Base-by-base conservation (phyloP, 2,888 invertebrate species). In the Parascotia fuliginaria region DNA sequence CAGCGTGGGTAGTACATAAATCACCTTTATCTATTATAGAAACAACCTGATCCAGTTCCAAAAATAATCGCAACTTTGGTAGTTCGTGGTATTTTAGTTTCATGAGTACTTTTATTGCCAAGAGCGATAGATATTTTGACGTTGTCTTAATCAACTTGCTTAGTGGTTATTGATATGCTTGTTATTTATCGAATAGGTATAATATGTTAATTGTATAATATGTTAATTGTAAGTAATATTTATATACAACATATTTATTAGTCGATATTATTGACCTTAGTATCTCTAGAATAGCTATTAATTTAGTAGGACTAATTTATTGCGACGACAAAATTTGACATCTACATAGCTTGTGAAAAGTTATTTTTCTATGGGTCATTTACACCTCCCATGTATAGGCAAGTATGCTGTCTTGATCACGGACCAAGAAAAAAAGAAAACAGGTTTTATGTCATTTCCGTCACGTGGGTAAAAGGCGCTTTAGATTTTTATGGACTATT, bases 101-200 rank as follows among this genome's bases (percentile, higher is more conserved):
- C n/a, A n/a, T n/a, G n/a, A 28, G 1, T 28, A 31, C 7, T 31
- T 31, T 0, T 59, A 40, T 37, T 14, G 27, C 32, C 29, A 37
- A 42, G 28, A 24, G 28, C 43, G 1, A 28, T 48, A 27, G 14
- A 13, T 13, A 14, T 46, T 47, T 55, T 9, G 43, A 31, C 24
- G 5, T 24, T 40, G 34, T 38, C 27, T 15, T 31, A 39, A 42
- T 42, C 37, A 38, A 39, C 14, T 46, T 40, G 54, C 54, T 45
- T 62, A 60, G 63, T 57, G 63, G 63, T 57, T 39, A 24, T 32
- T 37, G 41, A 44, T 38, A 34, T 22, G 12, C 13, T 28, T 28
- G 3, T 36, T 45, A 51, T 53, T 60, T 42, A 47, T 51, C 44
- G 31, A 15, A 45, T 13, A 36, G 37, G 34, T 24, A 11, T 11